Evolutionary conservation across 2,113 vertebrate species (phyloP), one percentile per base, ranked within the genome.

Genomic region (Rhynchomys soricoides): DNA sequence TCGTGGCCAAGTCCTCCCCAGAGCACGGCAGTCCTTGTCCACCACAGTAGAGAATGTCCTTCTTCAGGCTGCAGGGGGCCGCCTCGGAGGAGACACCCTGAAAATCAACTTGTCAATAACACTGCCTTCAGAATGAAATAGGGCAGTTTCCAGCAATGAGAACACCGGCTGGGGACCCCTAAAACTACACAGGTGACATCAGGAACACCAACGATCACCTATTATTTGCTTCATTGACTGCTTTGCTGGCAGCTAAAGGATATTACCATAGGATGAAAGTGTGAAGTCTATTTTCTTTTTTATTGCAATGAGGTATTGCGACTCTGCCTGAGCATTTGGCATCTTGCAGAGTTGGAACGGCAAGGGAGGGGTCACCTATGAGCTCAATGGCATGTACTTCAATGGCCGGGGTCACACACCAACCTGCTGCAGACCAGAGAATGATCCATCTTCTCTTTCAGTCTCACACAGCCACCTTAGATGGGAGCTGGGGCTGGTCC

Each of bases 381-480:
- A 62, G 52, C 40, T 9, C 13, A 6, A 0, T 26, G 24, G 26
- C 24, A 0, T 0, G 19, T 26, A 21, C 57, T 29, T 34, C 11
- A 8, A 12, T 31, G 1, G 5, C 8, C 0, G 15, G 19, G 10
- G 22, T 31, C 26, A 48, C 29, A 79, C 40, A 93, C 92, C 22
- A 74, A 98, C 97, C 97, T 96, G 64, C 64, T n/a, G 45, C 3
- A 74, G 70, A 31, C 40, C 70, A 12, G 78, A 48, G 68, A 55
- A n/a, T 0, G 21, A 48, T 5, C 29, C 1, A 0, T 87, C 93
- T 1, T 3, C 13, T 40, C 17, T 90, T 62, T 93, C 90, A 45
- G 62, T 1, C 0, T 59, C 75, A 21, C 85, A 62, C 7, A 7
- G 74, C 57, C 9, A 50, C 43, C 0, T 7, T 91, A 8, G 34